These are phyloP conservation scores for Mylabris sibirica DNA, from an alignment of 2,888 invertebrate species.

Conservation along the genomic window DNA sequence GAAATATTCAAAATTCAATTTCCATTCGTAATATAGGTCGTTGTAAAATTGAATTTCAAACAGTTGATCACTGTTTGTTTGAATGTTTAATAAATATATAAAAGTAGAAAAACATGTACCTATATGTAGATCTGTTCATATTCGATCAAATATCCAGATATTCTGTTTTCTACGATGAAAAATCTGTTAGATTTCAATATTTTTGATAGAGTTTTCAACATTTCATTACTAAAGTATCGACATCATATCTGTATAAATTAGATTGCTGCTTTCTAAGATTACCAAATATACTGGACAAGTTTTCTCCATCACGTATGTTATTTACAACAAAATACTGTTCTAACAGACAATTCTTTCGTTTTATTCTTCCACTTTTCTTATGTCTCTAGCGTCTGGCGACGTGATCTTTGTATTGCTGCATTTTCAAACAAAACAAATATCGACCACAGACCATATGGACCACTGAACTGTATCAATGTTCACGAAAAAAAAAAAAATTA, in stretches of 20 bases:
- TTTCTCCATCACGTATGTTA: neutral
- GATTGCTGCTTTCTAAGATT: neutral
- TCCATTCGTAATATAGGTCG: neutral
- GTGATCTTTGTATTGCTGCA: conserved; percentile 33
- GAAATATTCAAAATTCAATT: neutral
- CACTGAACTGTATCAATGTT: conserved; percentile 4
- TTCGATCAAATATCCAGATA: neutral
- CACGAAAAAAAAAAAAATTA: neutral
- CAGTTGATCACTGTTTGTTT: neutral
- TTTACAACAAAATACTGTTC: neutral
- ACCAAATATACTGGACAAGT: neutral
- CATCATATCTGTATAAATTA: neutral
- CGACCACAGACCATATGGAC: conserved; percentile 22
- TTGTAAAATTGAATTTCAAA: neutral
- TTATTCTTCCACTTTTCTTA: neutral
- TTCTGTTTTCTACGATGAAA: neutral
- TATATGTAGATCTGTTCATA: neutral
- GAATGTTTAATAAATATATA: neutral
- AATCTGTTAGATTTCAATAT: neutral
- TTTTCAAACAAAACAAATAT: conserved; percentile 32
- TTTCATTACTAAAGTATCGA: neutral
- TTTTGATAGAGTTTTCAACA: neutral
- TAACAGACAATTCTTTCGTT: conserved; percentile 23
- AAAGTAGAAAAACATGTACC: neutral
- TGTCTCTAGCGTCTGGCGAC: conserved; percentile 32